Conservation (phyloP, 2,888 invertebrate species). For the Thyatira batis region DNA sequence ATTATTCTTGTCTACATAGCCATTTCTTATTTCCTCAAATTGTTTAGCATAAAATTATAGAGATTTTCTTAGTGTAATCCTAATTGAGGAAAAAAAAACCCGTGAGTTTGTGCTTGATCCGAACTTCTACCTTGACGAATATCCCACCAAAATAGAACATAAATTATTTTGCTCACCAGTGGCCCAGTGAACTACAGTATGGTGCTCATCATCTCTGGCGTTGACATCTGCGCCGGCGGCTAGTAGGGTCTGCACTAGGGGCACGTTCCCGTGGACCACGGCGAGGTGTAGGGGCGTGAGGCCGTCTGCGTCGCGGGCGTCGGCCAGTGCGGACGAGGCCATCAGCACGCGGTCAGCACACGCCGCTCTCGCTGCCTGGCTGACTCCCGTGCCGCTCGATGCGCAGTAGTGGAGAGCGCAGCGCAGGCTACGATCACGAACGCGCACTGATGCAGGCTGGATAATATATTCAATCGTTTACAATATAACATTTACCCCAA, state of each 20-base stretch:
- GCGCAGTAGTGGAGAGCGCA: conserved; percentile 97
- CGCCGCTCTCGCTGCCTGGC: conserved; percentile 87
- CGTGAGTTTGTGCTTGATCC: too few species aligned
- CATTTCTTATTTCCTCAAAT: too few species aligned
- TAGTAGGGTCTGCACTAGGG: conserved; percentile 92
- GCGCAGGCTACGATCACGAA: conserved; percentile 91
- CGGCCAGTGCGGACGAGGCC: conserved; percentile 92
- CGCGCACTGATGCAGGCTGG: conserved; percentile 80
- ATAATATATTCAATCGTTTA: neutral
- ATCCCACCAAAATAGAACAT: neutral
- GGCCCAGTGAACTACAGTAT: conserved; percentile 98
- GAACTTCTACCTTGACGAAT: too few species aligned
- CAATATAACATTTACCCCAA: neutral
- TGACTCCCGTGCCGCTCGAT: conserved; percentile 88
- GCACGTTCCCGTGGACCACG: conserved; percentile 95
- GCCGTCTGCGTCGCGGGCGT: conserved; percentile 95
- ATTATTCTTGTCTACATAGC: neutral
- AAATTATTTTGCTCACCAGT: conserved; percentile 86
- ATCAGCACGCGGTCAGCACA: conserved; percentile 94
- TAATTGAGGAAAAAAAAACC: too few species aligned
- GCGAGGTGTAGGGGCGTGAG: conserved; percentile 97
- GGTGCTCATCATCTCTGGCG: conserved; percentile 95
- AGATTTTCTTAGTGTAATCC: neutral
- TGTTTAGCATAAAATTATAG: too few species aligned
- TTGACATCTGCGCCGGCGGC: conserved; percentile 95